These are phyloP conservation scores for Diabrotica balteata DNA, from an alignment of 2,888 invertebrate species.

Conservation along the genomic window DNA sequence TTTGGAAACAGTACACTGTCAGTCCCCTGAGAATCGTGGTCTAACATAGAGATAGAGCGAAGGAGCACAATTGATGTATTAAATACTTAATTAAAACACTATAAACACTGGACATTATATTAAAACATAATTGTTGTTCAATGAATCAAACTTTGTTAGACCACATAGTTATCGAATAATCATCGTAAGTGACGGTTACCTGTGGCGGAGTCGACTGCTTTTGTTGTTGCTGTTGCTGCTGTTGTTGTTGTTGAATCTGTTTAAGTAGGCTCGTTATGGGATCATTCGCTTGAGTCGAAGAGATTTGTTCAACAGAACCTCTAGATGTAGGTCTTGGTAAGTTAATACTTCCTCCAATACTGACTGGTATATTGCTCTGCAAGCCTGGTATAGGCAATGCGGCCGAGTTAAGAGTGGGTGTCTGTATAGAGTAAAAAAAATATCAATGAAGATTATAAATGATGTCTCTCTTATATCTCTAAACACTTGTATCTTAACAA, in stretches of 20 bases:
- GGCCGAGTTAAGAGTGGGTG: conserved; percentile 27
- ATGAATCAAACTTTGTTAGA: no score
- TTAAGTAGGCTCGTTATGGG: conserved; percentile 63
- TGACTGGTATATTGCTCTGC: conserved; percentile 38
- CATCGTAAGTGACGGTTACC: conserved; percentile 26
- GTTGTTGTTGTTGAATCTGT: conserved; percentile 54
- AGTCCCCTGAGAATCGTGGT: no score
- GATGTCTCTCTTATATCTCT: not conserved
- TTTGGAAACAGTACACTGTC: no score
- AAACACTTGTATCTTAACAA: not conserved
- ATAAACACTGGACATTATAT: no score
- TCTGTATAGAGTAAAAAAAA: conserved; percentile 10
- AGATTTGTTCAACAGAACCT: conserved; percentile 44
- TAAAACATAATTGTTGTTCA: no score
- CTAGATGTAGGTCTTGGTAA: conserved; percentile 46
- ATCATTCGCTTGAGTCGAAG: conserved; percentile 56
- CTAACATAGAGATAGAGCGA: no score
- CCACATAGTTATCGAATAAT: no score
- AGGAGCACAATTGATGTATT: no score
- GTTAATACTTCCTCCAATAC: conserved; percentile 40
- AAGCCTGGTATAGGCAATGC: conserved; percentile 39
- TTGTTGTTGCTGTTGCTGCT: conserved; percentile 59
- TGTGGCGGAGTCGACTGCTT: conserved; percentile 46
- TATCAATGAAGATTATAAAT: not conserved
- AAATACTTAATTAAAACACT: no score